These are phyloP conservation scores for Eristalis tenax DNA, from an alignment of 2,888 invertebrate genomes.

Conservation along the genomic window DNA sequence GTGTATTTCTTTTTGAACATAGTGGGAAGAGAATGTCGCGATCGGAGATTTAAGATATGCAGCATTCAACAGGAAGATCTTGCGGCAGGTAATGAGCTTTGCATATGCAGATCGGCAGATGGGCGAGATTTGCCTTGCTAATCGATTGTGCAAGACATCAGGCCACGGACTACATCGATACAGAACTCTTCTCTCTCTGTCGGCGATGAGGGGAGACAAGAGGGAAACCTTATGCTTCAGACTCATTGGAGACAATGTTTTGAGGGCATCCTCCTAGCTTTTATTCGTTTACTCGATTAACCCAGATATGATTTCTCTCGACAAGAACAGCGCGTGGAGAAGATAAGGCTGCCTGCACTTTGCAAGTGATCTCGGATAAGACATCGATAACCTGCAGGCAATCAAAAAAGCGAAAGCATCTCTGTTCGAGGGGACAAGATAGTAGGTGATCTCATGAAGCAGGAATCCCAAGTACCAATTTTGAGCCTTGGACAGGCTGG, in stretches of 20 bases:
- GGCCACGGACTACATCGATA: not conserved
- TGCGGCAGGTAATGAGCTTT: not conserved
- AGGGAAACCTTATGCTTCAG: too few species aligned
- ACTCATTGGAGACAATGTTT: too few species aligned
- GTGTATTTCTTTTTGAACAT: constrained; percentile 8
- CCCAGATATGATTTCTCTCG: not conserved
- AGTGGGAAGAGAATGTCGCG: not conserved
- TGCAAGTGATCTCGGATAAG: too few species aligned
- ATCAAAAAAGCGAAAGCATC: too few species aligned
- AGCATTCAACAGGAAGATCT: not conserved
- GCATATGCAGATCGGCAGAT: not conserved
- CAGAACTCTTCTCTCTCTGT: too few species aligned
- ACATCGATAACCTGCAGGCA: not conserved
- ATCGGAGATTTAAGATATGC: not conserved
- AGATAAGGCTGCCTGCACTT: too few species aligned
- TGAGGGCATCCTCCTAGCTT: not conserved
- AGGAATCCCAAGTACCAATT: too few species aligned
- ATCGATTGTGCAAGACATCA: not conserved
- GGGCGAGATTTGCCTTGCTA: not conserved
- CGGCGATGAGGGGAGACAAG: too few species aligned
- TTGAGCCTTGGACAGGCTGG: too few species aligned
- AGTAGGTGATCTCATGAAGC: too few species aligned
- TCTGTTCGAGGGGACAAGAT: too few species aligned
- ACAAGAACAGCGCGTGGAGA: not conserved
- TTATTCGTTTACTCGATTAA: not conserved